Conservation (phyloP, 2,113 vertebrate species). For the Cryptomyrus ogoouensis region DNA sequence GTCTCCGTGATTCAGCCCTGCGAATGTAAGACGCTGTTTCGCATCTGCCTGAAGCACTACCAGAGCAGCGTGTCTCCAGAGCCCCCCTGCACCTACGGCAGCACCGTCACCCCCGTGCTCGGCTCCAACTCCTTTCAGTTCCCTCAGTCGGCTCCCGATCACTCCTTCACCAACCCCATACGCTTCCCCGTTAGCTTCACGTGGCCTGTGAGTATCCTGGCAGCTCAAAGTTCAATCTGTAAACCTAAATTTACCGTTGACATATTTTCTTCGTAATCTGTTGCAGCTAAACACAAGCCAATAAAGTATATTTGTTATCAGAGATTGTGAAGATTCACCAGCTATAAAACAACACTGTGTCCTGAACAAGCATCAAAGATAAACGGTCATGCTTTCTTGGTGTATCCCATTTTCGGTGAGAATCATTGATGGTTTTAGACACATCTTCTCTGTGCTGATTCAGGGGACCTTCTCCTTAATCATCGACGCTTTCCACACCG, state of each 20-base stretch:
- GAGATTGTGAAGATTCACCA: not conserved
- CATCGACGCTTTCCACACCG: conserved; percentile 88
- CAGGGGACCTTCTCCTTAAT: conserved; percentile 97
- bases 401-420: not conserved
- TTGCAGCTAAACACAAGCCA: not conserved
- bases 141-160: not conserved
- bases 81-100: conserved; percentile 93
- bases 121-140: not conserved
- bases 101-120: conserved; percentile 50
- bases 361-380: not conserved
- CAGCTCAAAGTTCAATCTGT: not conserved
- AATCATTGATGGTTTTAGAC: conserved; percentile 5
- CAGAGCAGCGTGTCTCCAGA: conserved; percentile 92
- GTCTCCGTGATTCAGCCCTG: conserved; percentile 71
- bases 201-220: not conserved
- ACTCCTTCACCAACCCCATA: not conserved
- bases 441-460: conserved; percentile 87
- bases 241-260: not conserved
- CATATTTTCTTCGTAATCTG: not conserved
- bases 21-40: conserved; percentile 93
- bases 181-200: not conserved
- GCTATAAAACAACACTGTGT: not conserved
- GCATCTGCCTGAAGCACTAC: conserved; percentile 95
- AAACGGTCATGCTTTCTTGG: not conserved
- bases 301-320: not conserved